Conservation (phyloP, 1,140 invertebrate species). For the Pseudomyrmex concolor region DNA sequence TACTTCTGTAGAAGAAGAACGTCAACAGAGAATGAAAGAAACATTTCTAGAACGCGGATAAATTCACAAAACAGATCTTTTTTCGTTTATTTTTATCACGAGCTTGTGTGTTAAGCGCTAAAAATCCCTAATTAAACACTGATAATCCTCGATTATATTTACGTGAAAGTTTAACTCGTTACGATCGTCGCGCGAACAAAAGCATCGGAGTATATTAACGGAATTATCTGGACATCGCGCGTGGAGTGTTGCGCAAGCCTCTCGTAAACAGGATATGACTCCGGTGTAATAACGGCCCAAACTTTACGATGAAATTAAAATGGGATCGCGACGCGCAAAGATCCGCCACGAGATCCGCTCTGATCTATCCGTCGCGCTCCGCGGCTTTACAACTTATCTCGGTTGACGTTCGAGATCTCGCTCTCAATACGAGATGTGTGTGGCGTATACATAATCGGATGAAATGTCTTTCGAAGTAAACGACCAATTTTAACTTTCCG, state of each 20-base stretch:
- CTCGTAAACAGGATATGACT: conserved; percentile 40
- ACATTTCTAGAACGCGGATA: too few species aligned
- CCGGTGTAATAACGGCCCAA: conserved; percentile 29
- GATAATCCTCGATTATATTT: too few species aligned
- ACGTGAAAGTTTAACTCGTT: too few species aligned
- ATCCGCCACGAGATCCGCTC: conserved; percentile 3
- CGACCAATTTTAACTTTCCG: neutral
- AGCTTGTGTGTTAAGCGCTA: too few species aligned
- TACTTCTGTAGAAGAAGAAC: too few species aligned
- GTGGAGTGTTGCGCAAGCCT: neutral
- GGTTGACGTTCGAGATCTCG: neutral
- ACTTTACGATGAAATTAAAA: conserved; percentile 50
- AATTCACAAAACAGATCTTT: too few species aligned
- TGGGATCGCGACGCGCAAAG: neutral
- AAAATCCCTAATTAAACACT: too few species aligned
- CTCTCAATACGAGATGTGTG: neutral
- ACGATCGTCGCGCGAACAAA: neutral
- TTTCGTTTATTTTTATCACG: too few species aligned
- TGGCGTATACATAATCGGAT: neutral
- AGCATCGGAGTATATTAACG: conserved; percentile 27
- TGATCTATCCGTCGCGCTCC: neutral
- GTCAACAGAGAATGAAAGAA: too few species aligned
- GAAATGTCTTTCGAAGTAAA: neutral
- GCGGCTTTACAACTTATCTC: neutral
- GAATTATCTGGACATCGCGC: neutral